These are phyloP conservation scores for Falcaria lacertinaria DNA, from an alignment of 2,888 invertebrate species.

Conservation along the genomic window DNA sequence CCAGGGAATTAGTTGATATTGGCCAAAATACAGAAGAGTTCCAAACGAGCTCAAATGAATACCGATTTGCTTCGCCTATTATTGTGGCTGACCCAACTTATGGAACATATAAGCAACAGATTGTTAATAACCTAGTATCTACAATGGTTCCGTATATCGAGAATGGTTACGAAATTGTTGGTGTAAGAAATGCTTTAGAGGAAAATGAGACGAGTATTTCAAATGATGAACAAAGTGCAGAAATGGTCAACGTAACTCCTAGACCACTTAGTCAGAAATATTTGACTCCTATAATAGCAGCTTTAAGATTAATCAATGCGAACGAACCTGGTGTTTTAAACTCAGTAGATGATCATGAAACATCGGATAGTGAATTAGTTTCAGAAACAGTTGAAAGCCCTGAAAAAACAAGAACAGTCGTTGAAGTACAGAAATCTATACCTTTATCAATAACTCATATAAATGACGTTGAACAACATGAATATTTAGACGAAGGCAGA, in stretches of 20 bases:
- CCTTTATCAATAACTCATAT: slow-evolving; percentile 75
- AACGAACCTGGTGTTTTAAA: slow-evolving; percentile 61
- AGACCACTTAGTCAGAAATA: slow-evolving; percentile 77
- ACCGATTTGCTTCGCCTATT: slow-evolving; percentile 67
- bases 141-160: slow-evolving; percentile 67
- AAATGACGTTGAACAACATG: slow-evolving; percentile 67
- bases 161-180: slow-evolving; percentile 67
- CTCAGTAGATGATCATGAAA: slow-evolving; percentile 57
- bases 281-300: slow-evolving; percentile 81
- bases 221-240: slow-evolving; percentile 25
- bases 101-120: slow-evolving; percentile 49
- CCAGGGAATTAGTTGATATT: slow-evolving; percentile 32
- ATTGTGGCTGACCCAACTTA: slow-evolving; percentile 60
- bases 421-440: slow-evolving; percentile 83
- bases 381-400: slow-evolving; percentile 57
- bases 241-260: slow-evolving; percentile 72
- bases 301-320: slow-evolving; percentile 72
- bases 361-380: slow-evolving; percentile 61
- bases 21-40: slow-evolving; percentile 29
- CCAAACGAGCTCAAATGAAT: slow-evolving; percentile 40
- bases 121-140: slow-evolving; percentile 62
- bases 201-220: slow-evolving; percentile 30
- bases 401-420: slow-evolving; percentile 69
- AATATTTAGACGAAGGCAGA: slow-evolving; percentile 64
- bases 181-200: slow-evolving; percentile 45